Base-by-base conservation (phyloP, 2,888 invertebrate species). In the Leucophora obtusa region DNA sequence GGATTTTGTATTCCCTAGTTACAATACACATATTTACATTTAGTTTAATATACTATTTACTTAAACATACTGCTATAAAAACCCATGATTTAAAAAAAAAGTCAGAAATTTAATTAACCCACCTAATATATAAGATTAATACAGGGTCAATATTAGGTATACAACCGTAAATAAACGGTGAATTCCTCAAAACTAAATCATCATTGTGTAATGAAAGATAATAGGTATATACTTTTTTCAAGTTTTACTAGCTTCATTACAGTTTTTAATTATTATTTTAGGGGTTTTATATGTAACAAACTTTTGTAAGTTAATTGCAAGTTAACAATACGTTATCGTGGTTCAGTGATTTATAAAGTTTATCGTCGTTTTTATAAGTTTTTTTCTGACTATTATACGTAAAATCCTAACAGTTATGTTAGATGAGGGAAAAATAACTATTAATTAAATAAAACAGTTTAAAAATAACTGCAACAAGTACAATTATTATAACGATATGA, bases 401-500 rank as follows among this genome's bases (percentile, higher is more conserved):
- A 50, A 73, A 62, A 50, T 68, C 24, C 54, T 51, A 72, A 80
- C 80, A 54, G 72, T 69, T 69, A 65, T 62, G 33, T 59, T 53
- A 71, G 70, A 28, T 28, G 28, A 28, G 1, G 28, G 56, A 24
- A 21, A 69, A 33, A 65, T 69, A 81, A 54, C 80, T 65, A 81
- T 76, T 77, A 81, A 77, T 81, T 81, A 81, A 77, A 78, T 74
- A 74, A 77, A 38, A 78, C 77, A 77, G 76, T 80, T 81, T 33
- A 56, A 70, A 70, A 63, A 59, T 69, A 81, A 77, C 81, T 54
- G 77, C 73, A 77, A 50, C 51, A 66, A 68, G 53, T 59, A 47
- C 50, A 54, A 72, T 53, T 54, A 63, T 47, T 50, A n/a, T 9
- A 11, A 33, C 24, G 21, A 62, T 17, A 65, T 28, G 28, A 28